These are phyloP conservation scores for Ceuthmochares aereus DNA, from an alignment of 2,113 vertebrate genomes.

Conservation along the genomic window DNA sequence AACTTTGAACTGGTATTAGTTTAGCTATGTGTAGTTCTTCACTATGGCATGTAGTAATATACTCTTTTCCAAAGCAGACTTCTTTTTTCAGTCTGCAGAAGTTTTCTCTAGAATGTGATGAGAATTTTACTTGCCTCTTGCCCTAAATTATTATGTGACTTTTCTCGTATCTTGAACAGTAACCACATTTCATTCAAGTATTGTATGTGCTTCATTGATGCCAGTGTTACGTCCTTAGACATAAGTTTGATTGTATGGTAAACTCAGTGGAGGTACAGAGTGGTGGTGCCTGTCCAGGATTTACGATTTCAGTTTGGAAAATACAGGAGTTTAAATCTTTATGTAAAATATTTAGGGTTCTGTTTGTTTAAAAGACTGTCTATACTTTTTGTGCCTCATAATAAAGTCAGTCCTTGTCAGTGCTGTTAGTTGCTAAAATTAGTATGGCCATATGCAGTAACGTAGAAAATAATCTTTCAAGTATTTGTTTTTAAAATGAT, in stretches of 20 bases:
- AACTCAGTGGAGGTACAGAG: not conserved
- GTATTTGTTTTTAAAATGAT: conserved; percentile 63
- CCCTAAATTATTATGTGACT: not conserved
- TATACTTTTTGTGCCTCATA: not conserved
- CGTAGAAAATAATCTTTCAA: conserved; percentile 30
- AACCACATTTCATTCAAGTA: not conserved
- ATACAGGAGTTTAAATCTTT: not conserved
- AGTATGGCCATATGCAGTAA: not conserved
- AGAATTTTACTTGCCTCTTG: not conserved
- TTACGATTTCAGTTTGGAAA: not conserved
- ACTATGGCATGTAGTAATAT: not conserved
- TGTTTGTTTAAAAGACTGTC: not conserved
- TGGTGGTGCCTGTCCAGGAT: not conserved
- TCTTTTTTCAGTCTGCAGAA: not conserved
- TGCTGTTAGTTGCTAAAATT: not conserved
- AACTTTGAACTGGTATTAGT: not conserved
- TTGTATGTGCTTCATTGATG: not conserved
- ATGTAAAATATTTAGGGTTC: not conserved
- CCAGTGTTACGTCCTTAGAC: not conserved
- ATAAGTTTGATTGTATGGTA: not conserved
- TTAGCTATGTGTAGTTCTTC: not conserved
- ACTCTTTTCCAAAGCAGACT: not conserved
- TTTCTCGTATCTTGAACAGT: not conserved
- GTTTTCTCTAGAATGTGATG: not conserved
- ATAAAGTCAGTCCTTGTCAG: not conserved